phyloP scores from a whole-genome alignment of 2,888 invertebrate genomes.

The Eilema caniola region DNA sequence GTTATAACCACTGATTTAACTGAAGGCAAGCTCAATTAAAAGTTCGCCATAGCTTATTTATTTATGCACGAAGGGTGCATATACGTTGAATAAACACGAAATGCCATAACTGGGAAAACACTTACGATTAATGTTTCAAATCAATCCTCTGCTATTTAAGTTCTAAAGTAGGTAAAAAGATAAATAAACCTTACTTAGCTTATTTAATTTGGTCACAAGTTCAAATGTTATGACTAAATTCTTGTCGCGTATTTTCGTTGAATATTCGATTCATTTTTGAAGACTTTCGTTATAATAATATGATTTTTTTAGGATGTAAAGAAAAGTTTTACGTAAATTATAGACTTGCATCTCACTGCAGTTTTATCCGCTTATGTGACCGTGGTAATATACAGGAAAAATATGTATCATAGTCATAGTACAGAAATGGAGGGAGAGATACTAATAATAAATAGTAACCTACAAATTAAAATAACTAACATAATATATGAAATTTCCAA shows the following conservation, averaged over 20 bases:
- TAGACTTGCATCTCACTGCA: not conserved
- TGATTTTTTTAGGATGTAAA: constrained; percentile 18
- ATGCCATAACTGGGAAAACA: constrained; percentile 15
- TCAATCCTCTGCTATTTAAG: constrained; percentile 38
- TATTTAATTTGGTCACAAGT: constrained; percentile 36
- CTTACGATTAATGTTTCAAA: constrained; percentile 26
- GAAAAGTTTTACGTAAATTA: not conserved
- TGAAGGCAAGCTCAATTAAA: constrained; percentile 10
- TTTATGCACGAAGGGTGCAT: constrained; percentile 1
- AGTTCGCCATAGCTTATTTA: constrained; percentile 5
- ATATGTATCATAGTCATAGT: too few species aligned
- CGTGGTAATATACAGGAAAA: too few species aligned
- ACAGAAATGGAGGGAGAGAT: too few species aligned
- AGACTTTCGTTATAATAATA: constrained; percentile 29
- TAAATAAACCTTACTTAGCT: constrained; percentile 37
- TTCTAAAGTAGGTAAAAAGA: constrained; percentile 38
- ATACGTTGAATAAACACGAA: not conserved
- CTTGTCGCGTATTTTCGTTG: constrained; percentile 27
- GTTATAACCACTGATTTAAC: not conserved
- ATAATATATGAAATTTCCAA: too few species aligned
- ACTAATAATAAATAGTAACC: too few species aligned
- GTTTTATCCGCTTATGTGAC: not conserved
- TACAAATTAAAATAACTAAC: too few species aligned
- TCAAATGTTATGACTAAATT: constrained; percentile 36
- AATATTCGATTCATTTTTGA: constrained; percentile 27